phyloP scores from a whole-genome alignment of 2,797 vertebrate species.

The Rhinatrema bivittatum region DNA sequence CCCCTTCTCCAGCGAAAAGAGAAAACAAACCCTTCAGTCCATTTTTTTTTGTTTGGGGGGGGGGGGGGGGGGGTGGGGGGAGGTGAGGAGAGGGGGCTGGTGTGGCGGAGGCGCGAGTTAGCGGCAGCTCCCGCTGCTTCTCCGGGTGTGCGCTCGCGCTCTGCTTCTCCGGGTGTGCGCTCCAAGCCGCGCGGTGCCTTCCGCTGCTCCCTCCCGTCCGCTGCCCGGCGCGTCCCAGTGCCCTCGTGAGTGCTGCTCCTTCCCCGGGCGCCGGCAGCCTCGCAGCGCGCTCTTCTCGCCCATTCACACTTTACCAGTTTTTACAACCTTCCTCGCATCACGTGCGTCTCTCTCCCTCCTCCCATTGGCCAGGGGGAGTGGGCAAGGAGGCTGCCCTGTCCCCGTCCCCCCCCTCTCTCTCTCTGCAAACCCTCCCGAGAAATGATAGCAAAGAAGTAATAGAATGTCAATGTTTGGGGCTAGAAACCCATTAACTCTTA shows the following conservation, averaged over 20 bases:
- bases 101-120: too few species aligned
- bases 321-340: conserved; percentile 33
- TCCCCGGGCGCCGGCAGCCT: conserved; percentile 54
- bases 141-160: conserved; percentile 2
- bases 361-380: conserved; percentile 25
- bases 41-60: too few species aligned
- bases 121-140: conserved; percentile 1
- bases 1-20: too few species aligned
- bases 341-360: conserved; percentile 27
- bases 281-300: conserved; percentile 81
- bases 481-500: too few species aligned
- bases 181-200: background rate
- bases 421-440: conserved; percentile 1
- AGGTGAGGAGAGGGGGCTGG: too few species aligned
- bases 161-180: background rate
- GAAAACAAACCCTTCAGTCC: too few species aligned
- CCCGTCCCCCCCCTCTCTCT: too few species aligned
- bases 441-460: background rate
- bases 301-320: conserved; percentile 66
- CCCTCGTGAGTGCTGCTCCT: conserved; percentile 1
- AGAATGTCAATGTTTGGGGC: too few species aligned
- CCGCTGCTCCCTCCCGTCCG: background rate
- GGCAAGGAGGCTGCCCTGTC: background rate
- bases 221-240: background rate
- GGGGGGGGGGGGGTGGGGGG: too few species aligned